A percentile compares a stretch with the other conserved stretches of the same genome.
These are phyloP conservation scores for Gisinianus flammeolus DNA, from an alignment of 2,888 invertebrate genomes.

Conservation along the genomic window DNA sequence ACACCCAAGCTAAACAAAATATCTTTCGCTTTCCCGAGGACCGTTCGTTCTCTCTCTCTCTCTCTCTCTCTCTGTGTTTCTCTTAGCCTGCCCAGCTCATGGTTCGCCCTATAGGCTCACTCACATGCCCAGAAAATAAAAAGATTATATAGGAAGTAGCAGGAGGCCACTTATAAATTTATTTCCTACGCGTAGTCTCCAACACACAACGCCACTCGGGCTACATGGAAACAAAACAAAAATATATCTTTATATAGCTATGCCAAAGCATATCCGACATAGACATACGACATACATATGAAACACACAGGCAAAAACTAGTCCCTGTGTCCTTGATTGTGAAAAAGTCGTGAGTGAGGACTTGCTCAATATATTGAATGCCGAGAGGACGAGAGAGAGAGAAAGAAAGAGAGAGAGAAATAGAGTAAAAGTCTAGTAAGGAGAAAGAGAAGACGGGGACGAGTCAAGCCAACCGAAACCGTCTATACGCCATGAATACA, in stretches of 20 bases:
- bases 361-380: constrained; percentile 10
- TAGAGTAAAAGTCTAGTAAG: neutral
- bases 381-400: neutral
- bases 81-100: neutral
- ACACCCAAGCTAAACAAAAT: constrained; percentile 49
- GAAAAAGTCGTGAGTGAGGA: neutral
- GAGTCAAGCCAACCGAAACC: constrained; percentile 19
- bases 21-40: constrained; percentile 30
- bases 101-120: neutral
- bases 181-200: neutral
- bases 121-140: neutral
- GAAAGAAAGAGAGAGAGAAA: neutral
- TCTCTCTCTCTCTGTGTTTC: neutral
- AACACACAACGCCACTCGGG: no score
- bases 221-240: no score
- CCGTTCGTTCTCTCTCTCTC: neutral
- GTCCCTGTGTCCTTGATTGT: neutral
- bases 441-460: neutral
- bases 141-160: neutral
- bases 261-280: no score
- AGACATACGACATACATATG: no score
- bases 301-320: neutral
- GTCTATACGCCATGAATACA: constrained; percentile 27
- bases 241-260: no score
- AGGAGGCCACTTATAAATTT: neutral